A percentile compares a stretch with the other conserved stretches of the same genome.
Evolutionary conservation across 2,888 invertebrate genomes (phyloP).

Genomic region (Neoascia interrupta): DNA sequence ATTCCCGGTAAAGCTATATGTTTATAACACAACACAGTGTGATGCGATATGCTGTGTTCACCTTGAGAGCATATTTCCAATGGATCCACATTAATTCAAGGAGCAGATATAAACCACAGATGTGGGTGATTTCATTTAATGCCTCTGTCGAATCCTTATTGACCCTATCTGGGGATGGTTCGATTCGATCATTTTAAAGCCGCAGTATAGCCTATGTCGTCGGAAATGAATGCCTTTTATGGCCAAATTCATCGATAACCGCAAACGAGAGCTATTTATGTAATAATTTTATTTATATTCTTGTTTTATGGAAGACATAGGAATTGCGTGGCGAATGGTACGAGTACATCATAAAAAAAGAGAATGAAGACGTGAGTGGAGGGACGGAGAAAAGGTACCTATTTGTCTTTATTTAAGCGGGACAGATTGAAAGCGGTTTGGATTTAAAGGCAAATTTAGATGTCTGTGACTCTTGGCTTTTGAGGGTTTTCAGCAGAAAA

Average conservation of each 20-base stretch:
- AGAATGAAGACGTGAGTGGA: not conserved
- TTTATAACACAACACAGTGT: not conserved
- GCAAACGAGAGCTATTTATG: too few relatives aligned
- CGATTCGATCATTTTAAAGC: constrained; percentile 21
- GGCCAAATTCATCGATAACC: constrained; percentile 12
- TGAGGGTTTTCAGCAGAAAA: too few relatives aligned
- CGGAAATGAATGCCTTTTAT: constrained; percentile 22
- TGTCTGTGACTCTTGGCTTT: too few relatives aligned
- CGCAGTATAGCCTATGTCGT: constrained; percentile 22
- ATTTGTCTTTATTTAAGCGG: not conserved
- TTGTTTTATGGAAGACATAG: constrained; percentile 12
- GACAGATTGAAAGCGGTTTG: not conserved
- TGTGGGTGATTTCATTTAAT: constrained; percentile 4
- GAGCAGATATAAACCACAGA: constrained; percentile 16
- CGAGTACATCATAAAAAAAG: not conserved
- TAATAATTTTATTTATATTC: constrained; percentile 27
- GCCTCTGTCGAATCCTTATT: not conserved
- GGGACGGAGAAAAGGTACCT: constrained; percentile 1
- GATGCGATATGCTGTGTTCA: not conserved
- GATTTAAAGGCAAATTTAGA: constrained; percentile 1
- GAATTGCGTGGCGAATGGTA: not conserved
- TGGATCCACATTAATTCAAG: constrained; percentile 9
- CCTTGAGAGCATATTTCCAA: not conserved
- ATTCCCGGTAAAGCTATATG: not conserved
- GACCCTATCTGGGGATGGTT: constrained; percentile 5